Evolutionary conservation across 2,113 vertebrate genomes (phyloP).

Genomic region (Sinocyclocheilus maitianheensis): DNA sequence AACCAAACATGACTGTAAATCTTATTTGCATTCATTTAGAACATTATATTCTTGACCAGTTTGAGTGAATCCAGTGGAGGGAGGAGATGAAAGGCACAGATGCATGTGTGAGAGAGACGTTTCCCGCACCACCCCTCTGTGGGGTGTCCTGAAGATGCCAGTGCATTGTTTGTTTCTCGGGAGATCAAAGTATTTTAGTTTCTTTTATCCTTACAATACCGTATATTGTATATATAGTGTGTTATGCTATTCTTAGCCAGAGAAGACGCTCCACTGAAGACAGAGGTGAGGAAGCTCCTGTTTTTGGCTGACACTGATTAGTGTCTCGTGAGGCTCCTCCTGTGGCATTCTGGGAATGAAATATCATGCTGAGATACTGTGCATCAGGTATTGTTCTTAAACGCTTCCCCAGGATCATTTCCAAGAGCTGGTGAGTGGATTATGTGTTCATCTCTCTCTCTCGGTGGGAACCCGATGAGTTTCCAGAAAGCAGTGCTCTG

Average conservation of each 20-base stretch:
- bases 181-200: too few relatives aligned
- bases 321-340: neutral
- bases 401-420: neutral
- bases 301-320: neutral
- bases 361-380: neutral
- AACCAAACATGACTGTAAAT: too few relatives aligned
- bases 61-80: too few relatives aligned
- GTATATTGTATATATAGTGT: neutral
- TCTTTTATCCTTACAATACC: too few relatives aligned
- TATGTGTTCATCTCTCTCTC: neutral
- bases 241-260: neutral
- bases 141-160: too few relatives aligned
- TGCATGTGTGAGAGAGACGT: too few relatives aligned
- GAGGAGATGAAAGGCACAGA: too few relatives aligned
- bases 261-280: neutral
- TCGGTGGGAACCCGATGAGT: neutral
- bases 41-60: too few relatives aligned
- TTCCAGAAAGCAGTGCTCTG: neutral
- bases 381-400: neutral
- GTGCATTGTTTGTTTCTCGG: too few relatives aligned
- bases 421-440: neutral
- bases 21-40: too few relatives aligned
- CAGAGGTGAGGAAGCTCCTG: neutral
- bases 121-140: too few relatives aligned
- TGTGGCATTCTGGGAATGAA: neutral